Evolutionary conservation across 2,113 vertebrate species (phyloP).

Genomic region (Tyrannus savana): DNA sequence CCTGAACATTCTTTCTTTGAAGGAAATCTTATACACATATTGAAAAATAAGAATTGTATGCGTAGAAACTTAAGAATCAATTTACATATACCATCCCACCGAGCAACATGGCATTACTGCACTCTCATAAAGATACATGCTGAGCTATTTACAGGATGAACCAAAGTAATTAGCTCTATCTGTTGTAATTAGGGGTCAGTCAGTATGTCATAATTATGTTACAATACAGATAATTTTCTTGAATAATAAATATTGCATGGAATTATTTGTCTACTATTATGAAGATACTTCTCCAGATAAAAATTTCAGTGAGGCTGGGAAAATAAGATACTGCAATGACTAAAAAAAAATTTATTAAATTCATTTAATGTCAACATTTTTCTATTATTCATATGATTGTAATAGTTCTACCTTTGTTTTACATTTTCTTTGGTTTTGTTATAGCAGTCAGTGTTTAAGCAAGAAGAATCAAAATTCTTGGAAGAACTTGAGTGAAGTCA

Average conservation of each 20-base stretch:
- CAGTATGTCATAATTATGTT: conserved; percentile 44
- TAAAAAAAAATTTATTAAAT: background rate
- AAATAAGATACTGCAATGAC: background rate
- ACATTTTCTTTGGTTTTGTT: background rate
- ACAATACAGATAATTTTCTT: conserved; percentile 20
- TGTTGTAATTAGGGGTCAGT: conserved; percentile 50
- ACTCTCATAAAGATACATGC: conserved; percentile 35
- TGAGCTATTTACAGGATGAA: conserved; percentile 53
- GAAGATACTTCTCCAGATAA: background rate
- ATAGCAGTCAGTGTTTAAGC: background rate
- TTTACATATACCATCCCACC: background rate
- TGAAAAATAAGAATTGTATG: background rate
- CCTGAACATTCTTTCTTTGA: background rate
- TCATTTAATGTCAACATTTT: background rate
- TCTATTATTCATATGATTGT: background rate
- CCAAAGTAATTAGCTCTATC: conserved; percentile 39
- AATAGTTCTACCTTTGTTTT: background rate
- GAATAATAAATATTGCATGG: background rate
- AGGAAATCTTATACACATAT: background rate
- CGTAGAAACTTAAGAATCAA: background rate
- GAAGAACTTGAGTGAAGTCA: background rate
- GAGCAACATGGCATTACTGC: conserved; percentile 22
- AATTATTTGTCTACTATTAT: background rate
- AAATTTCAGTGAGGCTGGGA: background rate
- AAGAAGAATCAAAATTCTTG: background rate